Conservation (phyloP, 1,140 invertebrate genomes). For the Eufriesea mexicana region DNA sequence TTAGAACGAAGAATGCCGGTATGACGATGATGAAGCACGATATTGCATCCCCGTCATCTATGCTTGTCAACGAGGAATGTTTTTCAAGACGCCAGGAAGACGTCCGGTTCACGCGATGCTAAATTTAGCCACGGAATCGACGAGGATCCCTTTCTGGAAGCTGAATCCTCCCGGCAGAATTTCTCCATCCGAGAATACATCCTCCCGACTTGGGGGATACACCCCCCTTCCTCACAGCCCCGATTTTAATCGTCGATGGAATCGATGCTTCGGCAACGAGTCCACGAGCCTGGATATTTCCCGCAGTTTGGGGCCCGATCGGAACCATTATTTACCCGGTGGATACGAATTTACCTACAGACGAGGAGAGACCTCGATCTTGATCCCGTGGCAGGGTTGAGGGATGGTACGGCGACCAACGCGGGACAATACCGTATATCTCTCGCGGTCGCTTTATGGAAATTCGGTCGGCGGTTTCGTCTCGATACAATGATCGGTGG, state of each 20-base stretch:
- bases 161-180: background rate
- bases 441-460: slow-evolving; percentile 66
- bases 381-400: slow-evolving; percentile 65
- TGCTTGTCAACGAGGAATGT: slow-evolving; percentile 63
- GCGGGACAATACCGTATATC: slow-evolving; percentile 70
- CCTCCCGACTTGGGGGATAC: too few species aligned
- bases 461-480: slow-evolving; percentile 58
- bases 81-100: slow-evolving; percentile 38
- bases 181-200: too few species aligned
- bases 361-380: slow-evolving; percentile 69
- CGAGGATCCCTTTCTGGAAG: background rate
- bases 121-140: slow-evolving; percentile 18
- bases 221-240: too few species aligned
- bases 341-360: slow-evolving; percentile 58
- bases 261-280: slow-evolving; percentile 10
- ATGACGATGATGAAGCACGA: slow-evolving; percentile 57
- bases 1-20: slow-evolving; percentile 62
- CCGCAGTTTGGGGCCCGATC: slow-evolving; percentile 20
- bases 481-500: slow-evolving; percentile 78
- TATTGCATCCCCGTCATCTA: slow-evolving; percentile 50
- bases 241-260: background rate
- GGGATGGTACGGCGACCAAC: slow-evolving; percentile 54
- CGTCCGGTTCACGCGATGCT: background rate
- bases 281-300: slow-evolving; percentile 10
- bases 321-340: slow-evolving; percentile 77